Percentiles rank a stretch among this genome's conserved stretches.
Evolutionary conservation across 2,113 vertebrate genomes (phyloP).

Genomic region (Eublepharis macularius): DNA sequence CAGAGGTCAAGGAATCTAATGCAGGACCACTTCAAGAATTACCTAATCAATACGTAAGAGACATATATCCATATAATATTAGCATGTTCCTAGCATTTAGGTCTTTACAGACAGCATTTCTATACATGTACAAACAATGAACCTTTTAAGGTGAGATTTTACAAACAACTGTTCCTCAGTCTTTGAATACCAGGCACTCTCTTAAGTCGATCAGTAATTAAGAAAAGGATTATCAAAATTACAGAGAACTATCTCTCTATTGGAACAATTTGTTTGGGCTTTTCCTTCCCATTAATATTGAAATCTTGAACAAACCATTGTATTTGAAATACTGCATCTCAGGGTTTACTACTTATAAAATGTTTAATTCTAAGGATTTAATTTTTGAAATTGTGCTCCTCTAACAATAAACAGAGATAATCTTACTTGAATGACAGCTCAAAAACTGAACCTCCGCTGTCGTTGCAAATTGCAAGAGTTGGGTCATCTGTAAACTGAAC

Average conservation of each 20-base stretch:
- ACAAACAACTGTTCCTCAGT: background rate
- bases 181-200: background rate
- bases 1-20: background rate
- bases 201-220: background rate
- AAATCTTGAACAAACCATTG: background rate
- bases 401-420: constrained; percentile 27
- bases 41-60: background rate
- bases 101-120: background rate
- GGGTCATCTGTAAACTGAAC: constrained; percentile 96
- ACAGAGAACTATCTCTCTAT: background rate
- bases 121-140: background rate
- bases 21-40: background rate
- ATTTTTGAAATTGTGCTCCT: background rate
- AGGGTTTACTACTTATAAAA: background rate
- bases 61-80: background rate
- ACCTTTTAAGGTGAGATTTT: background rate
- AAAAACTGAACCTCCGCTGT: constrained; percentile 97
- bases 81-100: background rate
- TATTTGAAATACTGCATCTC: background rate
- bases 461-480: constrained; percentile 94
- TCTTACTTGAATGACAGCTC: constrained; percentile 94
- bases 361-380: background rate
- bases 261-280: background rate
- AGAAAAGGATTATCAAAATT: background rate
- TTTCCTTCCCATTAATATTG: background rate